A percentile compares a stretch with the other conserved stretches of the same genome.
phyloP scores from a whole-genome alignment of 2,888 invertebrate species.

The Athalia circularis region DNA sequence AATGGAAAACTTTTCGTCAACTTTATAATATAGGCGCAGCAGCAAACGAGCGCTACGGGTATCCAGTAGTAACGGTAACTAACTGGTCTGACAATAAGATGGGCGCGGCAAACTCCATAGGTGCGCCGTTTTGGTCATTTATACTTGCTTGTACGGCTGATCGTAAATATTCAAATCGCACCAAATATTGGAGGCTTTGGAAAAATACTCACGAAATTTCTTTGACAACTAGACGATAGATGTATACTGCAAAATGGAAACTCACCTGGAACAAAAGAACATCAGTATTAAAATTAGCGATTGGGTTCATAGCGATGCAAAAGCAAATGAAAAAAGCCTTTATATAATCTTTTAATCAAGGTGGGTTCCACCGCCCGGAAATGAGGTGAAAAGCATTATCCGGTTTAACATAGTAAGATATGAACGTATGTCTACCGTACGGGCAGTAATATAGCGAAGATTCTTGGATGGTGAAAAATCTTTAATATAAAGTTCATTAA shows the following conservation, averaged over 20 bases:
- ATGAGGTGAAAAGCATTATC: neutral
- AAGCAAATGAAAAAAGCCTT: constrained; percentile 24
- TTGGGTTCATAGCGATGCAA: neutral
- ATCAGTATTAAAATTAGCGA: neutral
- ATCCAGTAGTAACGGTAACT: constrained; percentile 16
- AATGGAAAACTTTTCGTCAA: neutral
- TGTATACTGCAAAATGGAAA: neutral
- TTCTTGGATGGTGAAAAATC: constrained; percentile 42
- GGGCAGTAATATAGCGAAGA: constrained; percentile 13
- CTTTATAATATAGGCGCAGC: neutral
- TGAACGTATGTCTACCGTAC: neutral
- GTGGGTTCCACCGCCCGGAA: neutral
- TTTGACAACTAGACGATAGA: neutral
- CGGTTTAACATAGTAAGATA: neutral
- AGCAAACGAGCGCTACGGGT: neutral
- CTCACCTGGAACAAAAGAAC: constrained; percentile 26
- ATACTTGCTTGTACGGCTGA: neutral
- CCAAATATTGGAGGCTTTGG: neutral
- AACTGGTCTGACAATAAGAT: constrained; percentile 13
- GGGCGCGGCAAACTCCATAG: neutral
- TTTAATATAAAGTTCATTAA: constrained; percentile 48
- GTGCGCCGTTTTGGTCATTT: neutral
- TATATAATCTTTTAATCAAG: constrained; percentile 25
- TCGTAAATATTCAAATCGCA: neutral
- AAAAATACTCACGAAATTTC: constrained; percentile 7